Conservation (phyloP, 2,797 vertebrate genomes). For the Hafferia zeledoni region DNA sequence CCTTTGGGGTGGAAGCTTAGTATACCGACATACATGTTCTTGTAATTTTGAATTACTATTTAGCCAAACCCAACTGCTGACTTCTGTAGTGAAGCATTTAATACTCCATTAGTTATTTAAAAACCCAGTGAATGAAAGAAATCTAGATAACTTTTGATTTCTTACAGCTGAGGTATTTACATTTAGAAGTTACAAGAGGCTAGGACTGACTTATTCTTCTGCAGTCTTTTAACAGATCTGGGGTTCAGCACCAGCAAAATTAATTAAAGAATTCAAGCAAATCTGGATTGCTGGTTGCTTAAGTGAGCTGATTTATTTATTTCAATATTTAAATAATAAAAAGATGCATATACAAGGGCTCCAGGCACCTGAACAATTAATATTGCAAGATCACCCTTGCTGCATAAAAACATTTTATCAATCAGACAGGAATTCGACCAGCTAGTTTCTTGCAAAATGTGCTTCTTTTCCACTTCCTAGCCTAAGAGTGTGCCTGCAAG, state of each 20-base stretch:
- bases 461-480: not conserved
- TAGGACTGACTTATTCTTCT: not conserved
- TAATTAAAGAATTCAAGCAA: constrained; percentile 41
- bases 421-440: not conserved
- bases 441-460: not conserved
- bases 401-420: not conserved
- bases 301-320: constrained; percentile 63
- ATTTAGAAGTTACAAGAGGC: constrained; percentile 26
- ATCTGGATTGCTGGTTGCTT: constrained; percentile 27
- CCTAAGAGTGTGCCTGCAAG: not conserved
- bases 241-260: constrained; percentile 48
- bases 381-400: constrained; percentile 38
- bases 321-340: constrained; percentile 70
- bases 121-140: constrained; percentile 44
- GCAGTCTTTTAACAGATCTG: constrained; percentile 27
- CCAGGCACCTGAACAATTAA: constrained; percentile 53
- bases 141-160: constrained; percentile 33
- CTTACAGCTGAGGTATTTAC: constrained; percentile 47
- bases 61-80: constrained; percentile 14
- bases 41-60: constrained; percentile 52
- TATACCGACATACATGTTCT: not conserved
- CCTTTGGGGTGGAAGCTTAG: constrained; percentile 28
- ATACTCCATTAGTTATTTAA: constrained; percentile 60
- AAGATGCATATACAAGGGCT: constrained; percentile 46
- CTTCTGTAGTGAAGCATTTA: constrained; percentile 30